Evolutionary conservation across 2,797 vertebrate species (phyloP), one percentile per base, ranked within the genome.

Genomic region (Myiotriccus ornatus): DNA sequence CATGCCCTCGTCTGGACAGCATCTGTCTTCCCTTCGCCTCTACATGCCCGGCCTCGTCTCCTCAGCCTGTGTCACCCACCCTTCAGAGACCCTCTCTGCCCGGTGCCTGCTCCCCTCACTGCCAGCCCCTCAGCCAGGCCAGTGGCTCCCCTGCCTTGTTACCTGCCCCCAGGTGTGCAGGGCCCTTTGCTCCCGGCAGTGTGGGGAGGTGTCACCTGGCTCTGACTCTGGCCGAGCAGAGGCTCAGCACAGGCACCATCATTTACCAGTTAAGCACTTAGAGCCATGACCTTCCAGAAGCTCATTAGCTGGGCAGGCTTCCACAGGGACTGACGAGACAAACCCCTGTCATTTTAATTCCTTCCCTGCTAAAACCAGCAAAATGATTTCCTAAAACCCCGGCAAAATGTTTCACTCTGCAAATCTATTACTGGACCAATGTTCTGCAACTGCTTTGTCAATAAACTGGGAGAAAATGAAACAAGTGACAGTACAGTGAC

Each of bases 41-140:
- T 11, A 1, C 0, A 0, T 37, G 81, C n/a, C 23, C 0, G 1
- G 35, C 23, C 44, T 60, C 3, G 0, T 18, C 25, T 56, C 46
- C 53, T 15, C 44, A 60, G 56, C 16, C 46, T 2, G 2, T 25
- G 47, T 7, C 35, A 30, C 6, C 12, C 0, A 27, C 6, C 37
- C 13, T 6, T 15, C 44, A 17, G 64, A 62, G 39, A 6, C 10
- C 8, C n/a, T 44, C 52, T 35, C 21, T 35, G 6, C 25, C 22
- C 35, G 52, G 43, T 1, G 3, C 53, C 17, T 56, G 43, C 25
- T 49, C 11, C 28, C 21, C n/a, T 49, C 47, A 2, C 23, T 8
- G 43, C 57, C 22, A 12, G 56, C 21, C 46, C 34, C 53, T 16
- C 7, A 2, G 80, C 64, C 53, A 8, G 46, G 32, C 19, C 52